phyloP scores from a whole-genome alignment of 2,888 invertebrate species.

The Holacanthella duospinosa region DNA sequence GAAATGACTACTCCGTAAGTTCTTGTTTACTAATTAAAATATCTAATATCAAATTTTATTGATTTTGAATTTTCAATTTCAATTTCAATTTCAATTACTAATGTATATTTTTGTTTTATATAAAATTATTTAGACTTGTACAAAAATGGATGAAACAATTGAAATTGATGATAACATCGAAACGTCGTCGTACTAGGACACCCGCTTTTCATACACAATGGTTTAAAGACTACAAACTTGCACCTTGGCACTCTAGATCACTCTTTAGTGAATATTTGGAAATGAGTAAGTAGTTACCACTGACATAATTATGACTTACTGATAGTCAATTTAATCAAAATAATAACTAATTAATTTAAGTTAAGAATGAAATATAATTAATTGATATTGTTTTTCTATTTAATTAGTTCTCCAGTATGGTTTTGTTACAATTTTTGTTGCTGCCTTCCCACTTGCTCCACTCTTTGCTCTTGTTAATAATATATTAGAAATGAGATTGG shows the following conservation, averaged over 20 bases:
- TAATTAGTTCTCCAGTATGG: slow-evolving; percentile 92
- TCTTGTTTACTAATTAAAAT: neutral
- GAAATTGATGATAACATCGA: slow-evolving; percentile 46
- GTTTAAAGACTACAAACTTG: slow-evolving; percentile 78
- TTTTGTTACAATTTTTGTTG: slow-evolving; percentile 93
- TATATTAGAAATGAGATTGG: slow-evolving; percentile 85
- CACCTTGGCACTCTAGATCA: slow-evolving; percentile 75
- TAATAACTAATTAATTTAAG: no score
- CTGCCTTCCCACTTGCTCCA: slow-evolving; percentile 92
- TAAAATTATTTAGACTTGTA: slow-evolving; percentile 46
- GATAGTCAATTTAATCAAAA: neutral
- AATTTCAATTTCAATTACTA: no score
- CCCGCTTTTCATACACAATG: slow-evolving; percentile 55
- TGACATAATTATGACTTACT: neutral
- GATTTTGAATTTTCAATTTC: neutral
- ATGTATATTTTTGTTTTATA: neutral
- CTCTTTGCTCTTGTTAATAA: slow-evolving; percentile 92
- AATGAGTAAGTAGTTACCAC: slow-evolving; percentile 63
- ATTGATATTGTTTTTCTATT: slow-evolving; percentile 1
- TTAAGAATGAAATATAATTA: slow-evolving; percentile 1
- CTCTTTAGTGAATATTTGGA: slow-evolving; percentile 94
- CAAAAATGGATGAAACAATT: slow-evolving; percentile 62
- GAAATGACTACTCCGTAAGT: slow-evolving; percentile 76
- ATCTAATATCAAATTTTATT: neutral
- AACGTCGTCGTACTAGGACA: neutral